Percentiles rank a stretch among this genome's conserved stretches.
Evolutionary conservation across 2,113 vertebrate genomes (phyloP).

Genomic region (Brachyistius frenatus): DNA sequence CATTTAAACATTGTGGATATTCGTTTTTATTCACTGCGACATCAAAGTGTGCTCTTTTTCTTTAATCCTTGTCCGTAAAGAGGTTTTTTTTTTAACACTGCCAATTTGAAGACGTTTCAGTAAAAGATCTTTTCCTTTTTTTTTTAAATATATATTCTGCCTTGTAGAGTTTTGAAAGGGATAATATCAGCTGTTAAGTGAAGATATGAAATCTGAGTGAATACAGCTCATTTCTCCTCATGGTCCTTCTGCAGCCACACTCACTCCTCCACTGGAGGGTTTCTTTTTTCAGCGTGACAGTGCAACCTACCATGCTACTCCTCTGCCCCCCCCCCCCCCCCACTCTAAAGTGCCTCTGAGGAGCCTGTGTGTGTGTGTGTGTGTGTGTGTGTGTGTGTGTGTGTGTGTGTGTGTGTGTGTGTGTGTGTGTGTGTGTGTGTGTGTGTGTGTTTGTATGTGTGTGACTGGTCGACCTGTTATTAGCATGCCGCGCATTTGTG

Average conservation of each 20-base stretch:
- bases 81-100: too few species aligned
- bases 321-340: constrained; percentile 21
- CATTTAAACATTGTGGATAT: too few species aligned
- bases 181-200: too few species aligned
- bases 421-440: constrained; percentile 1
- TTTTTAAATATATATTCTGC: too few species aligned
- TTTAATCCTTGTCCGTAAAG: too few species aligned
- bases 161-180: too few species aligned
- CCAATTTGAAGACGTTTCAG: too few species aligned
- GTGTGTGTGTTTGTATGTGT: not conserved
- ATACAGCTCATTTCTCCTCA: not conserved
- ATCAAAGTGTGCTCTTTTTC: too few species aligned
- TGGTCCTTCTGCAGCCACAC: constrained; percentile 16
- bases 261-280: not conserved
- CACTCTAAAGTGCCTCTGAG: constrained; percentile 48
- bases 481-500: not conserved
- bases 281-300: constrained; percentile 30
- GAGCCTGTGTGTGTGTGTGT: constrained; percentile 46
- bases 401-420: too few species aligned
- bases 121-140: too few species aligned
- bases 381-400: constrained; percentile 18
- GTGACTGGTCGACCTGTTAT: too few species aligned
- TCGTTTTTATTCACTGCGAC: too few species aligned
- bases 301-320: constrained; percentile 75
- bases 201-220: not conserved